Conservation (phyloP, 2,888 invertebrate species). For the Brachypalpus laphriformis region DNA sequence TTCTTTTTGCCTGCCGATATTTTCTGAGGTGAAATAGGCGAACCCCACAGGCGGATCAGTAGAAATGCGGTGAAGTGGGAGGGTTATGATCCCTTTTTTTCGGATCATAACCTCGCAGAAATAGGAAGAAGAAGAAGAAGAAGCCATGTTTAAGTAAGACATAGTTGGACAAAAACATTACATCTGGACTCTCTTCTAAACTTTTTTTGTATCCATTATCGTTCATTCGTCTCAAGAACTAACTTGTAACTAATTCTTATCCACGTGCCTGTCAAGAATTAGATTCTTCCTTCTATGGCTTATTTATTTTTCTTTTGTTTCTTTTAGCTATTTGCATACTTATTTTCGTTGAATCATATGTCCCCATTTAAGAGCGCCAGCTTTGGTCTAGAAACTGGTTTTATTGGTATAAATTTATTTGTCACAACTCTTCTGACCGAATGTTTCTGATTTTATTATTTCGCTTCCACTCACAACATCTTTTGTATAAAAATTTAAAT, state of each 20-base stretch:
- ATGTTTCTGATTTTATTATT: neutral
- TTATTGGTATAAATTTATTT: neutral
- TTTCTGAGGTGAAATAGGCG: too few species aligned
- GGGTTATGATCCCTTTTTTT: too few species aligned
- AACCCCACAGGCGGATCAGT: too few species aligned
- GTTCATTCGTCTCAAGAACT: too few species aligned
- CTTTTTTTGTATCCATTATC: too few species aligned
- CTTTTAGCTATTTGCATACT: neutral
- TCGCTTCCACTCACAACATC: neutral
- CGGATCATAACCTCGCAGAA: too few species aligned
- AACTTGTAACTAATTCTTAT: neutral
- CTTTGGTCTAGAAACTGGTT: neutral
- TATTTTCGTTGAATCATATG: neutral
- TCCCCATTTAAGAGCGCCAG: neutral
- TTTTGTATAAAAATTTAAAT: constrained; percentile 10
- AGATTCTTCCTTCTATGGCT: neutral
- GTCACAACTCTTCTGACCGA: neutral
- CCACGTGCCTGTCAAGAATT: neutral
- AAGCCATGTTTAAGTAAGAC: too few species aligned
- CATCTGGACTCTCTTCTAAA: too few species aligned
- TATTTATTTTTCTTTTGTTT: neutral
- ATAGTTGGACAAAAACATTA: too few species aligned
- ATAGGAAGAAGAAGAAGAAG: too few species aligned
- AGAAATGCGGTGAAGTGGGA: too few species aligned
- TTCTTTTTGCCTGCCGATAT: too few species aligned